Conservation (phyloP, 2,113 vertebrate species). For the Toxotes chatareus region DNA sequence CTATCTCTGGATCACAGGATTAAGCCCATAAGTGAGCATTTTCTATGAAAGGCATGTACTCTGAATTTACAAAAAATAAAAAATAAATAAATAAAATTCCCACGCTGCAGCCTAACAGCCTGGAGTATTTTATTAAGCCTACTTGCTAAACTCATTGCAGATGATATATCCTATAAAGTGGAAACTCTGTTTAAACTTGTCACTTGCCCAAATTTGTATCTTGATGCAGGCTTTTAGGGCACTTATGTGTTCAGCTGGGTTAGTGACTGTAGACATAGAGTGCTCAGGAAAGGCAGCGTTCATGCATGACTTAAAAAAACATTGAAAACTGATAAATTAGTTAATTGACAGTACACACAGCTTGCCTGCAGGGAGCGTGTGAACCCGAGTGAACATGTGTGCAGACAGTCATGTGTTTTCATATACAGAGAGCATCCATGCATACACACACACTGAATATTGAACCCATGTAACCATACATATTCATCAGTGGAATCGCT, state of each 20-base stretch:
- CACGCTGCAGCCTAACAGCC: neutral
- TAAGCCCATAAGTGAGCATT: constrained; percentile 8
- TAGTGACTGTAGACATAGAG: constrained; percentile 19
- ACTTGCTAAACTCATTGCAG: neutral
- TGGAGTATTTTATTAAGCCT: constrained; percentile 18
- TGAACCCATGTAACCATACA: constrained; percentile 47
- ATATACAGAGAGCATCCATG: constrained; percentile 46
- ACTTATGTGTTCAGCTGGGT: constrained; percentile 8
- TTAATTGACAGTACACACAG: constrained; percentile 15
- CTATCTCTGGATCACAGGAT: constrained; percentile 5
- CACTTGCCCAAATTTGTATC: constrained; percentile 4
- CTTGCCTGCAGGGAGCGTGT: constrained; percentile 34
- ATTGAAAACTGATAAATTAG: constrained; percentile 60
- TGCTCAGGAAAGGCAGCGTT: constrained; percentile 25
- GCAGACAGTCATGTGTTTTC: constrained; percentile 34
- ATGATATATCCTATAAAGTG: neutral
- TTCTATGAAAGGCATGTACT: constrained; percentile 1
- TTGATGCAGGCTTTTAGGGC: neutral
- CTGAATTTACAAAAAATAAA: neutral
- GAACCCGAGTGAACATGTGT: constrained; percentile 36
- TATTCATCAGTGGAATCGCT: constrained; percentile 46
- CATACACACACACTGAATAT: constrained; percentile 19
- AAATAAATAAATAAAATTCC: neutral
- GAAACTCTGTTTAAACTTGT: neutral
- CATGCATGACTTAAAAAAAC: constrained; percentile 59